phyloP scores from a whole-genome alignment of 2,113 vertebrate genomes.

The Zootoca vivipara region DNA sequence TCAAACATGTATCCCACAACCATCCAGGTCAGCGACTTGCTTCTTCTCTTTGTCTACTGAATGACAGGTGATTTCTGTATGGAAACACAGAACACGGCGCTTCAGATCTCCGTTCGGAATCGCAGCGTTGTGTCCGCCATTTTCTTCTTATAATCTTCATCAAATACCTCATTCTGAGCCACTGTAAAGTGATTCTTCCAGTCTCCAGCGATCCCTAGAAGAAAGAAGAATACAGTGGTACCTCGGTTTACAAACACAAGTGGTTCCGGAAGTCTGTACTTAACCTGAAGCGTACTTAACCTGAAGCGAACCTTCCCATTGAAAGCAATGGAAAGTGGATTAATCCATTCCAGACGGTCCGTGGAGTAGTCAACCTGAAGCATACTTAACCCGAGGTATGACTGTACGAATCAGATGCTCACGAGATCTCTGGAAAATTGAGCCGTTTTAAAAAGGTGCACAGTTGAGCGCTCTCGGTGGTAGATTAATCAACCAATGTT shows the following conservation, averaged over 20 bases:
- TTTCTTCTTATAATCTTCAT: conserved; percentile 80
- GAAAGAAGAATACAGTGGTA: background rate
- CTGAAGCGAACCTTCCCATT: too few relatives aligned
- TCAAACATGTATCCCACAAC: background rate
- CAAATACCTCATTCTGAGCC: conserved; percentile 72
- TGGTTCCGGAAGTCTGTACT: too few relatives aligned
- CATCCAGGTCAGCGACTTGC: background rate
- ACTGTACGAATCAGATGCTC: background rate
- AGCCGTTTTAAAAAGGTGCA: background rate
- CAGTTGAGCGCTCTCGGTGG: background rate
- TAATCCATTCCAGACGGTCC: too few relatives aligned
- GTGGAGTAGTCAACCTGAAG: too few relatives aligned
- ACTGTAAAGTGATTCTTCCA: conserved; percentile 78
- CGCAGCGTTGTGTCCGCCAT: conserved; percentile 79
- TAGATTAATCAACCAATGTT: background rate
- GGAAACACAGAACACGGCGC: background rate
- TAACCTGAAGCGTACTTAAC: too few relatives aligned
- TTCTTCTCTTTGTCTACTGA: background rate
- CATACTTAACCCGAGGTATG: too few relatives aligned
- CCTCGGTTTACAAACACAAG: too few relatives aligned
- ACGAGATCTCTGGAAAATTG: background rate
- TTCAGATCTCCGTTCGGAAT: conserved; percentile 78
- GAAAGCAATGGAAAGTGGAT: too few relatives aligned
- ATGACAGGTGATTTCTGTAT: background rate
- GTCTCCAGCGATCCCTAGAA: conserved; percentile 65